A percentile compares a stretch with the other conserved stretches of the same genome.
Conservation (phyloP, 2,888 invertebrate species). For the Argyresthia goedartella region DNA sequence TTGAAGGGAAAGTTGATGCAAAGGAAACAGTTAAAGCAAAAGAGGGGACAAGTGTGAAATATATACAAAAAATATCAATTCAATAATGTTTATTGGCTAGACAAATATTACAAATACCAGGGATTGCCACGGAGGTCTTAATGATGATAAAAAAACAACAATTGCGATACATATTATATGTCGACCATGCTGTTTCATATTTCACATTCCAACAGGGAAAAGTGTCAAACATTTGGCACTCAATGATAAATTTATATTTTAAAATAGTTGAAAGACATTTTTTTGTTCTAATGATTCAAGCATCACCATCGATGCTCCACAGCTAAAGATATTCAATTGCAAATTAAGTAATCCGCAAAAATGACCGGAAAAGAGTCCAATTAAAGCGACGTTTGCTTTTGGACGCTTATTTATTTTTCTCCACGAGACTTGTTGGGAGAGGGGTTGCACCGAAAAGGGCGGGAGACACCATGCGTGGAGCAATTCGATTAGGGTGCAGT, state of each 20-base stretch:
- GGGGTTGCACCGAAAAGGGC: constrained; percentile 54
- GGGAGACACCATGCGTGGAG: constrained; percentile 59
- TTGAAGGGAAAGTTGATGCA: background rate
- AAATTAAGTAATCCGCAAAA: constrained; percentile 57
- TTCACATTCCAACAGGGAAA: no score
- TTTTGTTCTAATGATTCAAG: no score
- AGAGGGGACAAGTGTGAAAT: no score
- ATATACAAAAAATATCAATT: no score
- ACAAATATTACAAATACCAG: no score
- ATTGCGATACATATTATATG: no score
- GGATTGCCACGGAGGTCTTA: no score
- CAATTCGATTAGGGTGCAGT: constrained; percentile 68
- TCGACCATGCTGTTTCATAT: no score
- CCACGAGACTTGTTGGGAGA: constrained; percentile 49
- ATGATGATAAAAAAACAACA: no score
- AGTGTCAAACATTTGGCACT: background rate
- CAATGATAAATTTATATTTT: background rate
- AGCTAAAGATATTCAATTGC: constrained; percentile 29
- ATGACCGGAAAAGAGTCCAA: constrained; percentile 51
- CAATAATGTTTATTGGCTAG: no score
- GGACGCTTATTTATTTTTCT: constrained; percentile 61
- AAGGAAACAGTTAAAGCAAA: no score
- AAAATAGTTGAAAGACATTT: background rate
- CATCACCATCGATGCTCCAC: background rate
- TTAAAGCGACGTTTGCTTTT: constrained; percentile 59